These are phyloP conservation scores for Romanogobio albipinnatus DNA, from an alignment of 2,113 vertebrate genomes.

Conservation along the genomic window DNA sequence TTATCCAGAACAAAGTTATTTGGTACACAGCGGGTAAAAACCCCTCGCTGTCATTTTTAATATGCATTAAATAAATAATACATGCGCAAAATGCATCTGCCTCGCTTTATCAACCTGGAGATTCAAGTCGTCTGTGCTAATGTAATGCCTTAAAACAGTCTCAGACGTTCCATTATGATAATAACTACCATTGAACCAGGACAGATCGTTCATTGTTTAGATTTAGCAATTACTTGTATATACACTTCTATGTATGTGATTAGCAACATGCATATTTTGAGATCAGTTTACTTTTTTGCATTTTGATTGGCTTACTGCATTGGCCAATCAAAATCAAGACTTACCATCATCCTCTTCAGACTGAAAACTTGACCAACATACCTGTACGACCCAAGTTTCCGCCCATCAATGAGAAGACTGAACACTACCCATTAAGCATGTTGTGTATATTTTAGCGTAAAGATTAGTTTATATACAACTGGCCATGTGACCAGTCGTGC, in stretches of 20 bases:
- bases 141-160: conserved; percentile 63
- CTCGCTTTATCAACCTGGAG: conserved; percentile 69
- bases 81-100: conserved; percentile 72
- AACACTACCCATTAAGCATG: neutral
- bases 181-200: neutral
- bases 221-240: neutral
- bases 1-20: conserved; percentile 78
- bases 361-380: conserved; percentile 66
- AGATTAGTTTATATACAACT: neutral
- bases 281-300: conserved; percentile 45
- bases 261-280: neutral
- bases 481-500: conserved; percentile 15
- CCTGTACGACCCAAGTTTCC: conserved; percentile 52
- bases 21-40: conserved; percentile 76
- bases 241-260: neutral
- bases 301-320: conserved; percentile 70
- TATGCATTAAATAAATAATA: conserved; percentile 77
- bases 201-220: neutral
- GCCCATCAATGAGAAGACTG: conserved; percentile 35
- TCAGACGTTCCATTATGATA: conserved; percentile 47
- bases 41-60: conserved; percentile 74
- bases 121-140: conserved; percentile 65
- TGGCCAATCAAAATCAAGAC: conserved; percentile 77
- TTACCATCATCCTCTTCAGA: conserved; percentile 76
- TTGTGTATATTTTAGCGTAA: neutral